Base-by-base conservation (phyloP, 2,797 vertebrate species). In the Gephyroberyx darwinii region DNA sequence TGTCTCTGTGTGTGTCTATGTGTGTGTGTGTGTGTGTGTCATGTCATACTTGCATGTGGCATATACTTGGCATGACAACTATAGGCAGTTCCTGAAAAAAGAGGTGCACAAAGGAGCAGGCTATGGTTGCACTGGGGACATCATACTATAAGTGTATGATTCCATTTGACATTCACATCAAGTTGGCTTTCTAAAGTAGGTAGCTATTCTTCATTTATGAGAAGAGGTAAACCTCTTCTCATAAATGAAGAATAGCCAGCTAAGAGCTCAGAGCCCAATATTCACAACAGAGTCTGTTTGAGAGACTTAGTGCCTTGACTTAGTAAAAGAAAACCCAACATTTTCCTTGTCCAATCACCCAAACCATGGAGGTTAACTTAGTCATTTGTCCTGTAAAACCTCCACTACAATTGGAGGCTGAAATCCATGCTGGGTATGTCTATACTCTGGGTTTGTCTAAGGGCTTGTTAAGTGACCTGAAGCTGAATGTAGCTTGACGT, bases 131-230 rank as follows among this genome's bases (percentile, higher is more conserved):
- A 74, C 30, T 17, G 20, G 31, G 63, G 65, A 65, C 50, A 16
- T 77, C 72, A 77, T 54, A 68, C 43, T 64, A n/a, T 3, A 17
- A 66, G 20, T 59, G 47, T 67, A 59, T 76, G 67, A 85, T 83
- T 84, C 8, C 5, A n/a, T 63, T 47, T 81, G 79, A 84, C 72
- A 68, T 75, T 48, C 64, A 52, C 64, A 68, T 64, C 56, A 54
- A 65, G 52, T 33, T 73, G 70, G 10, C 62, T n/a, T n/a, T n/a
- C n/a, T n/a, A n/a, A n/a, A n/a, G n/a, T n/a, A n/a, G n/a, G n/a
- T n/a, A n/a, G n/a, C n/a, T n/a, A n/a, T n/a, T n/a, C n/a, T n/a
- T n/a, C n/a, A n/a, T n/a, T n/a, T n/a, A n/a, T n/a, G n/a, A n/a
- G n/a, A n/a, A n/a, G n/a, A n/a, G n/a, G n/a, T n/a, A n/a, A n/a